Evolutionary conservation across 2,888 invertebrate species (phyloP).

Genomic region (Melanchra persicariae): DNA sequence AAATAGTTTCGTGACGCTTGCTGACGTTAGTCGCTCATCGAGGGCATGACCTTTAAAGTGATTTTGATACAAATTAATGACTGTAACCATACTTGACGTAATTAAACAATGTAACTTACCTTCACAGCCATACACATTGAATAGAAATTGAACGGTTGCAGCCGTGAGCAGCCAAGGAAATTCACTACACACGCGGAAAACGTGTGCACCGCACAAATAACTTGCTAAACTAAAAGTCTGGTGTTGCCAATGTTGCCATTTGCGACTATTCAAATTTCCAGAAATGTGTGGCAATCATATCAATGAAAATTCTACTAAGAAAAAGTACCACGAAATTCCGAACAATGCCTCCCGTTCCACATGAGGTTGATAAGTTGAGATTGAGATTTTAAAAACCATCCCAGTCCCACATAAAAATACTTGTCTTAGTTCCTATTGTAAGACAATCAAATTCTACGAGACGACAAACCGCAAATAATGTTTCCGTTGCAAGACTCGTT

Average conservation of each 20-base stretch:
- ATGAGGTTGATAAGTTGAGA: no score
- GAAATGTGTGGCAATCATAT: constrained; percentile 27
- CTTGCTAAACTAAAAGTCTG: constrained; percentile 77
- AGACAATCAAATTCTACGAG: no score
- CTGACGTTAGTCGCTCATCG: constrained; percentile 79
- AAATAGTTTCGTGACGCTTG: constrained; percentile 80
- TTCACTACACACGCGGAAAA: constrained; percentile 88
- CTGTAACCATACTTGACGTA: constrained; percentile 42
- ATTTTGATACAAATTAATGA: constrained; percentile 46
- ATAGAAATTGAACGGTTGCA: constrained; percentile 91
- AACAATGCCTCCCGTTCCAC: no score
- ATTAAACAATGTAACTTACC: constrained; percentile 90
- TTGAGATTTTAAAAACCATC: no score
- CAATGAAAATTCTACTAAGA: constrained; percentile 38
- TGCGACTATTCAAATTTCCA: background rate
- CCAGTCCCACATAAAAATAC: no score
- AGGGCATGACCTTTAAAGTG: constrained; percentile 81
- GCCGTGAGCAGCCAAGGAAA: constrained; percentile 90
- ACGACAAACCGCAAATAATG: background rate
- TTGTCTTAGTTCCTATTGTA: no score
- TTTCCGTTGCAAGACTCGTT: background rate
- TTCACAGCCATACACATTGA: constrained; percentile 97
- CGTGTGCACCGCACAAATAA: constrained; percentile 88
- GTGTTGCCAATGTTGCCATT: constrained; percentile 75
- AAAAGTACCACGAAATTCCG: background rate